A percentile compares a stretch with the other conserved stretches of the same genome.
Evolutionary conservation across 2,113 vertebrate species (phyloP).

Genomic region (Zonotrichia leucophrys): DNA sequence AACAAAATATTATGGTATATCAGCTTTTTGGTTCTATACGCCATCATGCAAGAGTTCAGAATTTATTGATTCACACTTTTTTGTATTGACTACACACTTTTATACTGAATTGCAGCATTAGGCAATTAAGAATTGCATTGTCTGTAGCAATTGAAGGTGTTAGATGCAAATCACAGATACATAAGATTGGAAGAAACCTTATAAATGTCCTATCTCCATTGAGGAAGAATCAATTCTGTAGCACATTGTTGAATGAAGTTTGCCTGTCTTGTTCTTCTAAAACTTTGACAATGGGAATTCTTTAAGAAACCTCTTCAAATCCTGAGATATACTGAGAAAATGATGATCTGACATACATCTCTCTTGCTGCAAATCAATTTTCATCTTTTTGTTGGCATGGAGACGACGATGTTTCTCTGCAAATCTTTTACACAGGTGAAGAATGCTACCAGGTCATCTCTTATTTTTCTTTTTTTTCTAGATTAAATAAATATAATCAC

Average conservation of each 20-base stretch:
- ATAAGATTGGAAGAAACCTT: neutral
- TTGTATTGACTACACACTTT: neutral
- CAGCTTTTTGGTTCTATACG: neutral
- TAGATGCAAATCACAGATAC: neutral
- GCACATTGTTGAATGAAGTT: neutral
- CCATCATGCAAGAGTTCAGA: neutral
- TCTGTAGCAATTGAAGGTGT: neutral
- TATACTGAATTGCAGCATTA: neutral
- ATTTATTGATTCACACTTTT: neutral
- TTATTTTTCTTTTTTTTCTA: neutral
- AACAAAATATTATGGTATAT: neutral
- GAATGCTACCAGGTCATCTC: neutral
- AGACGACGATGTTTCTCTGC: neutral
- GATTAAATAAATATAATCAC: neutral
- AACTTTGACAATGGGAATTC: neutral
- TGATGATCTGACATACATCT: neutral
- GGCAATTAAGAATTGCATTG: neutral
- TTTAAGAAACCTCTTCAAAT: neutral
- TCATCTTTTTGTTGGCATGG: neutral
- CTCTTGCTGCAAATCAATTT: neutral
- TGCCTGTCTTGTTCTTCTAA: neutral
- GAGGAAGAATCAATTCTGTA: neutral
- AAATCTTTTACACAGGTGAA: neutral
- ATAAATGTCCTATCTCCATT: neutral
- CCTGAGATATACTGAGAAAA: neutral